Percentiles rank a stretch among this genome's conserved stretches.
Evolutionary conservation across 2,797 vertebrate genomes (phyloP).

Genomic region (Erethizon dorsatum): DNA sequence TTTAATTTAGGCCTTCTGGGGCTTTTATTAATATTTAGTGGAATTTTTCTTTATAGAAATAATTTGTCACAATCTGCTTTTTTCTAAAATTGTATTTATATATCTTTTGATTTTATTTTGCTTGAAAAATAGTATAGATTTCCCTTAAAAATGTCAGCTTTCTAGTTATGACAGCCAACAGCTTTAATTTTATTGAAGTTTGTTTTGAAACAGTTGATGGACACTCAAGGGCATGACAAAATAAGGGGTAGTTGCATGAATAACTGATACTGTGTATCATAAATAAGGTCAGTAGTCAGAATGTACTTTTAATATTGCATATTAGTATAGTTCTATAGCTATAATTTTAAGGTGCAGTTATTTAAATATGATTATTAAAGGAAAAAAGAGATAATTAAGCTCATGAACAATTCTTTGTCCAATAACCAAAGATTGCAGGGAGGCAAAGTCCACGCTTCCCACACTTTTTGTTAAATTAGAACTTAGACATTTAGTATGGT

Average conservation of each 20-base stretch:
- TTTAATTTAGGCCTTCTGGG: not conserved
- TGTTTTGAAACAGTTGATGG: not conserved
- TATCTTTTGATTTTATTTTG: slow-evolving; percentile 43
- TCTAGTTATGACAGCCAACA: not conserved
- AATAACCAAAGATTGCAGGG: not conserved
- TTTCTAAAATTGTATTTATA: slow-evolving; percentile 38
- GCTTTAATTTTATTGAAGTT: not conserved
- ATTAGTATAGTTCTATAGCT: not conserved
- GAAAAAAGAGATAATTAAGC: not conserved
- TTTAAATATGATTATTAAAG: slow-evolving; percentile 20
- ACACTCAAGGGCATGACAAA: not conserved
- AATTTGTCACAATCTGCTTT: slow-evolving; percentile 8
- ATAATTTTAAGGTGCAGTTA: not conserved
- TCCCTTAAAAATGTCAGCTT: not conserved
- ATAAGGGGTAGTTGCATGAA: not conserved
- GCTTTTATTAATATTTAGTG: slow-evolving; percentile 13
- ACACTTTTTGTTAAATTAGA: not conserved
- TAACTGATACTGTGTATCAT: not conserved
- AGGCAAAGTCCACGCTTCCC: not conserved
- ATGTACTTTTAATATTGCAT: not conserved
- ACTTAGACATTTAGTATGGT: not conserved
- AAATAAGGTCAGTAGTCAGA: not conserved
- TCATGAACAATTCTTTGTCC: not conserved
- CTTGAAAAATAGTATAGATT: slow-evolving; percentile 23
- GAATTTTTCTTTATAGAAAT: slow-evolving; percentile 25